Evolutionary conservation across 2,888 invertebrate genomes (phyloP).

Genomic region (Meteorus cinctellus): DNA sequence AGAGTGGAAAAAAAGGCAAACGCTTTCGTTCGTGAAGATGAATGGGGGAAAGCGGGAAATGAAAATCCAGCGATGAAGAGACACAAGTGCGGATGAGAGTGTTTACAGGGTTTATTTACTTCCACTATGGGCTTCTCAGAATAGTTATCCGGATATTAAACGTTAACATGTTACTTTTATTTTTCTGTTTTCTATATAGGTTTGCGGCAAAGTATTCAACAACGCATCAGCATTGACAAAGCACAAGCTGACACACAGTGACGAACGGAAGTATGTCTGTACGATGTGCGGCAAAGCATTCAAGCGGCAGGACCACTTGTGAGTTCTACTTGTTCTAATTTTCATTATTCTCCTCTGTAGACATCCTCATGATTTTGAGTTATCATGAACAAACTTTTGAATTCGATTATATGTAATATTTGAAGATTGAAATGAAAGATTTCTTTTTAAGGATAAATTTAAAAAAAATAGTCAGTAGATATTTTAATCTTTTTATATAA

Average conservation of each 20-base stretch:
- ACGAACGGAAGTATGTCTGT: conserved; percentile 97
- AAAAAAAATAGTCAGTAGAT: too few species aligned
- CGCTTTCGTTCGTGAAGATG: not conserved
- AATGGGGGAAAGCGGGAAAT: not conserved
- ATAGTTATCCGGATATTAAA: conserved; percentile 25
- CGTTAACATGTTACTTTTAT: conserved; percentile 25
- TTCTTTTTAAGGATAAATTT: too few species aligned
- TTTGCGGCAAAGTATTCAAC: conserved; percentile 96
- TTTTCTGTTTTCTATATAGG: conserved; percentile 76
- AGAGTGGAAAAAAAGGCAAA: not conserved
- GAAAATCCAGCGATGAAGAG: not conserved
- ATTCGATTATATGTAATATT: not conserved
- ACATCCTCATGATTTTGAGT: conserved; percentile 6
- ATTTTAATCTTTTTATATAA: too few species aligned
- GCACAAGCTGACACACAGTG: conserved; percentile 98
- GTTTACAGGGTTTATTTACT: not conserved
- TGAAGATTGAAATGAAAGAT: too few species aligned
- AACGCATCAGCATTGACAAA: conserved; percentile 97
- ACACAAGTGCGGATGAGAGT: not conserved
- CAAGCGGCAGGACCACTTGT: conserved; percentile 99
- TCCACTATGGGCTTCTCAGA: not conserved
- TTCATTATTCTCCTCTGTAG: conserved; percentile 42
- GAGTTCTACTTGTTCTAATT: conserved; percentile 75
- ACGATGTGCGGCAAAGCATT: conserved; percentile 97
- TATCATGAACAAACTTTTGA: not conserved